Conservation (phyloP, 2,888 invertebrate species). For the Nesidiocoris tenuis region DNA sequence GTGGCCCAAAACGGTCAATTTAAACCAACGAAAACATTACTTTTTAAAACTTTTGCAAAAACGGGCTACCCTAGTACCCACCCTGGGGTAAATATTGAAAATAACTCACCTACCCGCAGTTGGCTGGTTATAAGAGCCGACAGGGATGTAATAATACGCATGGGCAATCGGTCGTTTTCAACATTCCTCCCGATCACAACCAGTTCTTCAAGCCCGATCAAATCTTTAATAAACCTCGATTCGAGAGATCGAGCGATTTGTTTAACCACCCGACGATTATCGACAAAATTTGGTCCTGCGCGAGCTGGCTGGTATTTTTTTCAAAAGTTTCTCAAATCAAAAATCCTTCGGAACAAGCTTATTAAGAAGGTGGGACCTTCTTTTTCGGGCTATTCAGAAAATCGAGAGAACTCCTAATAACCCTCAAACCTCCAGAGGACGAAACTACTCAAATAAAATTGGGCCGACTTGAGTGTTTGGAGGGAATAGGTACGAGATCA, state of each 20-base stretch:
- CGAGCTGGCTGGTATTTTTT: neutral
- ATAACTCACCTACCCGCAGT: too few species aligned
- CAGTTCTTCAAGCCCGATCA: neutral
- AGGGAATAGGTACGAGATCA: constrained; percentile 25
- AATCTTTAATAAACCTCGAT: neutral
- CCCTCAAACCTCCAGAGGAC: neutral
- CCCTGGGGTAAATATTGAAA: too few species aligned
- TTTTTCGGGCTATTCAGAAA: neutral
- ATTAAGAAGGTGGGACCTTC: neutral
- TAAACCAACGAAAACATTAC: too few species aligned
- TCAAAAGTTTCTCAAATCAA: neutral
- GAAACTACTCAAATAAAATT: constrained; percentile 33
- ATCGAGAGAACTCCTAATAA: neutral
- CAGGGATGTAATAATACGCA: neutral
- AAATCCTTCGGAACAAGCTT: neutral
- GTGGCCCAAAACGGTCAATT: too few species aligned
- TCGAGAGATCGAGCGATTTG: neutral
- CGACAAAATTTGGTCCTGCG: neutral
- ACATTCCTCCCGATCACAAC: neutral
- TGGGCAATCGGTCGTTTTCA: neutral
- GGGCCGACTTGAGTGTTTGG: constrained; percentile 34
- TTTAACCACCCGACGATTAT: neutral
- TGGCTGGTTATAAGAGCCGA: too few species aligned
- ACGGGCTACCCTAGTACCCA: too few species aligned
- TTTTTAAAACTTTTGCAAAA: too few species aligned